Evolutionary conservation across 2,888 invertebrate genomes (phyloP).

Genomic region (Atethmia centrago): DNA sequence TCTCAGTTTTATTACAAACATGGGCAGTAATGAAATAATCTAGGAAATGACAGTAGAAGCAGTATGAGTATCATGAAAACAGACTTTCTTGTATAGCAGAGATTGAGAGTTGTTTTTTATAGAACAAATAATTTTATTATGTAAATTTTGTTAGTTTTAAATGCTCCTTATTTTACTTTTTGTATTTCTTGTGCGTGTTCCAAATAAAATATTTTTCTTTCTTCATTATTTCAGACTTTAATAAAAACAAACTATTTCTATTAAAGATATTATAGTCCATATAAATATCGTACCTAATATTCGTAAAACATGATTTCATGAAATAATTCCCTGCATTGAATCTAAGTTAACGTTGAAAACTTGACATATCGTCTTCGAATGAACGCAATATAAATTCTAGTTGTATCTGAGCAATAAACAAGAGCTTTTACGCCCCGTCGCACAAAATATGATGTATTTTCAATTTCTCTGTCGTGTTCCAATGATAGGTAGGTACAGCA

Average conservation of each 20-base stretch:
- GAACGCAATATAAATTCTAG: conserved; percentile 56
- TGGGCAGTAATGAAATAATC: conserved; percentile 10
- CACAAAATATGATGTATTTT: conserved; percentile 69
- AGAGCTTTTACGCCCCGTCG: conserved; percentile 57
- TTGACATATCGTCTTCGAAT: conserved; percentile 40
- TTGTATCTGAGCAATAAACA: conserved; percentile 69
- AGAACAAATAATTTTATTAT: no score
- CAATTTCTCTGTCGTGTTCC: conserved; percentile 73
- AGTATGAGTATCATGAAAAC: conserved; percentile 1
- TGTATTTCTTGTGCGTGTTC: no score
- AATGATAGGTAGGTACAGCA: conserved; percentile 72
- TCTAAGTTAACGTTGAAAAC: conserved; percentile 10
- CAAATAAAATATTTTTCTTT: no score
- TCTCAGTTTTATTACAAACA: conserved; percentile 32
- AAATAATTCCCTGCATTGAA: not conserved
- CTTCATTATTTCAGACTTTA: not conserved
- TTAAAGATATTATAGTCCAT: not conserved
- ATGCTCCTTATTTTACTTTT: no score
- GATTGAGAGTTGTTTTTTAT: no score
- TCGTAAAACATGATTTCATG: not conserved
- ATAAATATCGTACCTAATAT: not conserved
- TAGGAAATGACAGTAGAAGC: conserved; percentile 22
- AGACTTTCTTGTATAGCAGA: not conserved
- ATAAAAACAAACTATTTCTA: conserved; percentile 13
- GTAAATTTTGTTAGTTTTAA: no score